Conservation (phyloP, 2,113 vertebrate species). For the Megaceryle torquata region DNA sequence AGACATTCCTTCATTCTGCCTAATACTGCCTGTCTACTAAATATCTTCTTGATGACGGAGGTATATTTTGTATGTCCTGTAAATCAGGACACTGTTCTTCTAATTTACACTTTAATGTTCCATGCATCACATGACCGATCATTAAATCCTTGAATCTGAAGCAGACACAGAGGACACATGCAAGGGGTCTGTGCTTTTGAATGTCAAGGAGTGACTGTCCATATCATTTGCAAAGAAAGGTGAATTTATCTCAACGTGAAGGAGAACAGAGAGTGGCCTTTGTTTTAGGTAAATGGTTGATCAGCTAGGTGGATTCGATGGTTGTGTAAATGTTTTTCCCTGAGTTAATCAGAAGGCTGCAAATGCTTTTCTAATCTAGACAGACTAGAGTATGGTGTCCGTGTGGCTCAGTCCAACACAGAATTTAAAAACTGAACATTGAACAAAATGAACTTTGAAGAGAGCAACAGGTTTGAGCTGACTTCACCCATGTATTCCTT, state of each 20-base stretch:
- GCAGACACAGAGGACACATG: neutral
- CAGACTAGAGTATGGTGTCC: neutral
- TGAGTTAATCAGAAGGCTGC: neutral
- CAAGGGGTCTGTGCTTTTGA: neutral
- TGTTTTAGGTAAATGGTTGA: neutral
- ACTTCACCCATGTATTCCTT: neutral
- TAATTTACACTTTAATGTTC: neutral
- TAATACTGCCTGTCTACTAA: neutral
- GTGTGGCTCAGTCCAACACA: neutral
- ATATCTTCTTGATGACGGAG: neutral
- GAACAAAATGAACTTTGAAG: neutral
- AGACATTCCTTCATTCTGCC: neutral
- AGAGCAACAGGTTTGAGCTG: too few species aligned
- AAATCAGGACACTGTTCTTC: neutral
- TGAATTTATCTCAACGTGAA: neutral
- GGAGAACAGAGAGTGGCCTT: neutral
- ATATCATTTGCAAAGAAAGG: neutral
- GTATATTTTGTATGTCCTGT: neutral
- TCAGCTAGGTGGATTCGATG: neutral
- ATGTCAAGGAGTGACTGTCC: neutral
- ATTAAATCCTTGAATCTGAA: neutral
- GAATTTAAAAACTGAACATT: neutral
- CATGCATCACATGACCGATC: neutral
- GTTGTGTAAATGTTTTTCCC: neutral
- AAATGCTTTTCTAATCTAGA: neutral